These are phyloP conservation scores for Halichondria panicea DNA, from an alignment of 37 sponge, comb jelly and placozoan species.

Conservation along the genomic window DNA sequence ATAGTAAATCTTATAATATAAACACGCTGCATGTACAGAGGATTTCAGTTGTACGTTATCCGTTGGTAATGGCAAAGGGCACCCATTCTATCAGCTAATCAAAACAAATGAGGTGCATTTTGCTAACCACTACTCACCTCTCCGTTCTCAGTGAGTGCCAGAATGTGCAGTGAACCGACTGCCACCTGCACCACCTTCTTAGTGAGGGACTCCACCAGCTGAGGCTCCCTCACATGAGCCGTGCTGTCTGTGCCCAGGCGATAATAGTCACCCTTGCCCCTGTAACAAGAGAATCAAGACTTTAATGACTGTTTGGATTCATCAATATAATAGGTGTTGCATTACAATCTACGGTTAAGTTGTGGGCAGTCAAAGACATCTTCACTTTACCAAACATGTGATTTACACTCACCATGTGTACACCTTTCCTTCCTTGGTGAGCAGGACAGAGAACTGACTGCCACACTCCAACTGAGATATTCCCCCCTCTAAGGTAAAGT, in stretches of 20 bases:
- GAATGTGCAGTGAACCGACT: conserved; percentile 85
- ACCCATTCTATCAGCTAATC: too few relatives aligned
- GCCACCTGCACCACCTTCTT: conserved; percentile 82
- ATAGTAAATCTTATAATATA: too few relatives aligned
- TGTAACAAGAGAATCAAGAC: conserved; percentile 14
- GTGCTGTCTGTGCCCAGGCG: conserved; percentile 81
- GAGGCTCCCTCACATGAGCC: conserved; percentile 52
- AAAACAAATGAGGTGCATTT: too few relatives aligned
- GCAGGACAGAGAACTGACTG: conserved; percentile 84
- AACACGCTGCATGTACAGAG: too few relatives aligned
- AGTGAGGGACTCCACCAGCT: conserved; percentile 54
- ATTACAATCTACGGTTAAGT: not conserved
- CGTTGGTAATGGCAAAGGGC: too few relatives aligned
- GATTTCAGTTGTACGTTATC: too few relatives aligned
- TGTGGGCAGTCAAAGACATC: not conserved
- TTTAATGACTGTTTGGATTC: not conserved
- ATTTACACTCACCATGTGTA: conserved; percentile 95
- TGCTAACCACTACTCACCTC: conserved; percentile 56
- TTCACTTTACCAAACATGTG: not conserved
- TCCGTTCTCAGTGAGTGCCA: conserved; percentile 83
- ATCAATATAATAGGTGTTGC: not conserved
- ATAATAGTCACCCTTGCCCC: conserved; percentile 94
- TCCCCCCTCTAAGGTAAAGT: conserved; percentile 33
- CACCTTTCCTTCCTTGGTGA: conserved; percentile 85
- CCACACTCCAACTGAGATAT: conserved; percentile 89